A percentile compares a stretch with the other conserved stretches of the same genome.
Conservation (phyloP, 2,888 invertebrate species). For the Serripes groenlandicus region DNA sequence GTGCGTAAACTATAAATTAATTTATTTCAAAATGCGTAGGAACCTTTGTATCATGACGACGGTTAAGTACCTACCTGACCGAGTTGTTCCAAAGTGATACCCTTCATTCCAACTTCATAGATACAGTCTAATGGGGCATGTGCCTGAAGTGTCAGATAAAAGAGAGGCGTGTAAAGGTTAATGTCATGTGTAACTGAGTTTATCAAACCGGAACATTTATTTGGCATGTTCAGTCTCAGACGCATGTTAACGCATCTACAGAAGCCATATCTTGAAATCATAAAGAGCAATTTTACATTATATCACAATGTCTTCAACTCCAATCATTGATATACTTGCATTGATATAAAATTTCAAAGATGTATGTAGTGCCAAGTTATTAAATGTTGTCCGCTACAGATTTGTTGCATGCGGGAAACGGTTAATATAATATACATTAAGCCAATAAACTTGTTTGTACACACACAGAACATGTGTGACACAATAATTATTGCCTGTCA, state of each 20-base stretch:
- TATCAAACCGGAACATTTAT: not conserved
- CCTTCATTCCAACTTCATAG: constrained; percentile 17
- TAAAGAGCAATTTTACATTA: not conserved
- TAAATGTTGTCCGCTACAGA: no score
- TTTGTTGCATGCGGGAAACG: not conserved
- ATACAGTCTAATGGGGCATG: constrained; percentile 23
- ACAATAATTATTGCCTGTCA: not conserved
- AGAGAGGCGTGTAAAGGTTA: no score
- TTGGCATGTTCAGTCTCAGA: not conserved
- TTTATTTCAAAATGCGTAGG: no score
- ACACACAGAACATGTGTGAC: not conserved
- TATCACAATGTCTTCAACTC: not conserved
- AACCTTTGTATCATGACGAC: not conserved
- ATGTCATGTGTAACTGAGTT: not conserved
- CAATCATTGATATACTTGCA: no score
- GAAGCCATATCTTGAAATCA: not conserved
- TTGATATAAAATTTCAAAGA: no score
- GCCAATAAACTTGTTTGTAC: not conserved
- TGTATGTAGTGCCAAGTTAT: no score
- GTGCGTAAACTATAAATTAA: no score
- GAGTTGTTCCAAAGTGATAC: constrained; percentile 16
- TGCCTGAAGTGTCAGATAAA: no score
- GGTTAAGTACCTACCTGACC: constrained; percentile 12
- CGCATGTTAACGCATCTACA: no score
- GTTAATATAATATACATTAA: not conserved